Conservation (phyloP, 2,797 vertebrate genomes). For the Dallia pectoralis region DNA sequence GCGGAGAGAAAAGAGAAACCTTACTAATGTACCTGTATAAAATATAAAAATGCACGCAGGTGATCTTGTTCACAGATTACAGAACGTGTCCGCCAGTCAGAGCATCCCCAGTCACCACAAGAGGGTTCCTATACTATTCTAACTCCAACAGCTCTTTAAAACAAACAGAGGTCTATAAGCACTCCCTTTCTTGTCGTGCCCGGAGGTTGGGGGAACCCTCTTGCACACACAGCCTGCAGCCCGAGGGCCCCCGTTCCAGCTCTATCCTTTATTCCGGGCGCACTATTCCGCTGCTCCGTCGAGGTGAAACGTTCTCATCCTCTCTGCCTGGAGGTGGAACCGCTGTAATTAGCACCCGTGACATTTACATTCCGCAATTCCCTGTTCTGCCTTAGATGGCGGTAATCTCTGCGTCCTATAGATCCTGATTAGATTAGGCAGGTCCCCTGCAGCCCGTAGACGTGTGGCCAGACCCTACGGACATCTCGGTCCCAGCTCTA, state of each 20-base stretch:
- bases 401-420: neutral
- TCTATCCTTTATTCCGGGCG: neutral
- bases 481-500: neutral
- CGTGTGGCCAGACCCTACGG: neutral
- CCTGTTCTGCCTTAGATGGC: neutral
- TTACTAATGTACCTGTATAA: neutral
- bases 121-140: slow-evolving; percentile 42
- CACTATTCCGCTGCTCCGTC: neutral
- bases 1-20: neutral
- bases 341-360: slow-evolving; percentile 20
- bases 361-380: slow-evolving; percentile 4
- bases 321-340: slow-evolving; percentile 9
- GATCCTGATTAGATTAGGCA: slow-evolving; percentile 11
- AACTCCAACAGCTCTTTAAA: slow-evolving; percentile 1
- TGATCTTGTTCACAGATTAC: neutral
- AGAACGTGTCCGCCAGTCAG: neutral
- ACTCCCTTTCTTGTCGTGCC: neutral
- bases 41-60: neutral
- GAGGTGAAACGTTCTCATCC: neutral
- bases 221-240: too few species aligned
- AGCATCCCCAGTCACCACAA: slow-evolving; percentile 30
- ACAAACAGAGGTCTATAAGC: neutral
- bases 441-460: neutral
- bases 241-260: neutral
- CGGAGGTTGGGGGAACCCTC: neutral